These are phyloP conservation scores for Anorthoa munda DNA, from an alignment of 2,888 invertebrate genomes.

Conservation along the genomic window DNA sequence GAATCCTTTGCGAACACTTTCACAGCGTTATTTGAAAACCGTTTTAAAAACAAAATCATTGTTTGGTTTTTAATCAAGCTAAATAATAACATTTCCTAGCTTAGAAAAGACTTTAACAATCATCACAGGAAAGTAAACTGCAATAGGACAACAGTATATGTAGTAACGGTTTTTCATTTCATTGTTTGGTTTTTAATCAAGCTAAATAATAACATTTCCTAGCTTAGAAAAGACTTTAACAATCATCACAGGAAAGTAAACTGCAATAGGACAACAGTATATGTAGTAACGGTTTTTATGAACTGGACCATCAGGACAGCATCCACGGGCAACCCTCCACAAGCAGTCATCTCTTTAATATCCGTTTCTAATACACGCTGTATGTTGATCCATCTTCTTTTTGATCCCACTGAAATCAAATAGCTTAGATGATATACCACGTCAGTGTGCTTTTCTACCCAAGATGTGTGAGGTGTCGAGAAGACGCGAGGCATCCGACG, in stretches of 20 bases:
- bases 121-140: constrained; percentile 41
- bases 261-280: constrained; percentile 41
- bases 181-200: too few relatives aligned
- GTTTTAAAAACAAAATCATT: too few relatives aligned
- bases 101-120: not conserved
- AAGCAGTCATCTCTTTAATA: constrained; percentile 14
- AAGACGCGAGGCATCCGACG: too few relatives aligned
- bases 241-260: constrained; percentile 31
- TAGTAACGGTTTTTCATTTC: constrained; percentile 14
- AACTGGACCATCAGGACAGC: constrained; percentile 24
- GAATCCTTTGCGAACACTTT: too few relatives aligned
- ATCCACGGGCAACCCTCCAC: constrained; percentile 11
- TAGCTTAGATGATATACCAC: not conserved
- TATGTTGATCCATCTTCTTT: constrained; percentile 23
- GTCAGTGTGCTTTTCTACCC: too few relatives aligned
- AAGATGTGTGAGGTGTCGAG: too few relatives aligned
- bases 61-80: not conserved
- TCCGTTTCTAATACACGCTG: constrained; percentile 16
- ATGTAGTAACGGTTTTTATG: constrained; percentile 17
- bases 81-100: not conserved
- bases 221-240: not conserved
- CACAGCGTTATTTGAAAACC: too few relatives aligned
- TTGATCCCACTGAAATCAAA: constrained; percentile 11
- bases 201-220: not conserved
- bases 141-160: constrained; percentile 34